Percentiles rank a stretch among this genome's conserved stretches.
Evolutionary conservation across 2,113 vertebrate genomes (phyloP).

Genomic region (Petaurus breviceps): DNA sequence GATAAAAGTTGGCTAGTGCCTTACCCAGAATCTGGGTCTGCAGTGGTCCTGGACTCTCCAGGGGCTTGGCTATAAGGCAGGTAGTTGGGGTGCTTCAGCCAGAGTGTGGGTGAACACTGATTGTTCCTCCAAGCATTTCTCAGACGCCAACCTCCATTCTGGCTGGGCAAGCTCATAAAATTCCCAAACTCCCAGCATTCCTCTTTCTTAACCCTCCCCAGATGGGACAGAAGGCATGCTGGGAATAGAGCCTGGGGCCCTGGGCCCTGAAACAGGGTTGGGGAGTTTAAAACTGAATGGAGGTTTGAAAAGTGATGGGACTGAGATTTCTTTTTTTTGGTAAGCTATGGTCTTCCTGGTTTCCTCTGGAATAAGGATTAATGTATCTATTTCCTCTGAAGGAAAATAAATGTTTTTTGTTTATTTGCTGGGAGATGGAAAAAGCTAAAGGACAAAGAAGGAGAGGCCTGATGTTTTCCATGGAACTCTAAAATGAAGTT

Average conservation of each 20-base stretch:
- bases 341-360: background rate
- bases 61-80: background rate
- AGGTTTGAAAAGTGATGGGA: background rate
- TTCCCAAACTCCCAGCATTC: conserved; percentile 47
- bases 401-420: conserved; percentile 41
- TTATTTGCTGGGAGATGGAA: background rate
- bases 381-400: background rate
- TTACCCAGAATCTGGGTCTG: background rate
- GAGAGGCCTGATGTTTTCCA: background rate
- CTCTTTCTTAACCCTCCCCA: conserved; percentile 53
- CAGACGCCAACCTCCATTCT: conserved; percentile 22
- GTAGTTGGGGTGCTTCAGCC: background rate
- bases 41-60: background rate
- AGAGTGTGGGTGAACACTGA: background rate
- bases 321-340: background rate
- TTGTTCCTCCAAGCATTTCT: conserved; percentile 43
- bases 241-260: conserved; percentile 45
- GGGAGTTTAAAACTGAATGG: conserved; percentile 17
- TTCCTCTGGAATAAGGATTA: conserved; percentile 40
- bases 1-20: background rate
- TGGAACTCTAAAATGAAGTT: background rate
- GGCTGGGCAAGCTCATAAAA: conserved; percentile 63
- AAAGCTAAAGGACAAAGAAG: background rate
- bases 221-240: conserved; percentile 43
- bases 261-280: conserved; percentile 30